Percentiles rank a stretch among this genome's conserved stretches.
phyloP scores from a whole-genome alignment of 2,888 invertebrate species.

The Endomychus coccineus region DNA sequence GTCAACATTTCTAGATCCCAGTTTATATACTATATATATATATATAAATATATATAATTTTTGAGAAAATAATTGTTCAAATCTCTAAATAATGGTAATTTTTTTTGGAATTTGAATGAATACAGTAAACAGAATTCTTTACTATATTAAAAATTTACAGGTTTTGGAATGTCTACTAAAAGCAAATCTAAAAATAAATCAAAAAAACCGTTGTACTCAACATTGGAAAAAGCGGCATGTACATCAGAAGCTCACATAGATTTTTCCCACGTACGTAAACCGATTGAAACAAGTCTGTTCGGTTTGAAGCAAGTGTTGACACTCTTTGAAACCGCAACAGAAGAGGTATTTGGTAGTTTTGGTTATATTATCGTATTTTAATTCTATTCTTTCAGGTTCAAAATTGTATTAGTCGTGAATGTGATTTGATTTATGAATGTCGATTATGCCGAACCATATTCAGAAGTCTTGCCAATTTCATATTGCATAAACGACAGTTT shows the following conservation, averaged over 20 bases:
- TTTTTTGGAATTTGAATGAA: too few relatives aligned
- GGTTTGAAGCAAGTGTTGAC: slow-evolving; percentile 64
- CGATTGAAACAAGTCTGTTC: slow-evolving; percentile 60
- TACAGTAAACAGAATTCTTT: too few relatives aligned
- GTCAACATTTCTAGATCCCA: too few relatives aligned
- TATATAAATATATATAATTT: too few relatives aligned
- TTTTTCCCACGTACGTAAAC: slow-evolving; percentile 48
- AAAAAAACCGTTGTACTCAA: slow-evolving; percentile 34
- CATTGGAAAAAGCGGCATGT: slow-evolving; percentile 33
- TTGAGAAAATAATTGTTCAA: too few relatives aligned
- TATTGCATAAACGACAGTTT: slow-evolving; percentile 81
- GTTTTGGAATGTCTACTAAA: slow-evolving; percentile 11
- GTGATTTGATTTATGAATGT: slow-evolving; percentile 85
- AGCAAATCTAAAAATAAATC: slow-evolving; percentile 17
- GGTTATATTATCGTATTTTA: not conserved
- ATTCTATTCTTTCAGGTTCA: slow-evolving; percentile 54
- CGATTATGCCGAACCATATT: slow-evolving; percentile 80
- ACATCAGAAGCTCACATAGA: slow-evolving; percentile 33
- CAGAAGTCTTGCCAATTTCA: slow-evolving; percentile 78
- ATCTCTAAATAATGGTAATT: too few relatives aligned
- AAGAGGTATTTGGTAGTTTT: slow-evolving; percentile 51
- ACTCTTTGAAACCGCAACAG: slow-evolving; percentile 66
- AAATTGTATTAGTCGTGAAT: slow-evolving; percentile 69
- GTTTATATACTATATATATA: too few relatives aligned
- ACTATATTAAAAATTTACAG: too few relatives aligned